Evolutionary conservation across 2,888 invertebrate species (phyloP).

Genomic region (Quadroppia sp.): DNA sequence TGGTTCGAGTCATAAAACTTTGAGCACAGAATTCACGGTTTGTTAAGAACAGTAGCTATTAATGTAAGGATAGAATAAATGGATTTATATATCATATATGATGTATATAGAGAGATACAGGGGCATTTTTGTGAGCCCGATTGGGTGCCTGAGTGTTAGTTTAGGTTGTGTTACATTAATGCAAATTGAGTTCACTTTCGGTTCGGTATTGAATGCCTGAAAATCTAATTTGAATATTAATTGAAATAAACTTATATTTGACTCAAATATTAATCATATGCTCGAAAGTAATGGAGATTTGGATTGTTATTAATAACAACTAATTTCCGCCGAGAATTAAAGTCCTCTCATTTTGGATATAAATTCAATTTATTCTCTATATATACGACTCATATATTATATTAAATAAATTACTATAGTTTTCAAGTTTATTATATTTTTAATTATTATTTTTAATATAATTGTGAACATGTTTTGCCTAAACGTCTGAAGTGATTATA

Average conservation of each 20-base stretch:
- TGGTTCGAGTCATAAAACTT: background rate
- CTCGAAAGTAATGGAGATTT: background rate
- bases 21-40: background rate
- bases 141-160: too few species aligned
- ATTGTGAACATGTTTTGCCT: constrained; percentile 13
- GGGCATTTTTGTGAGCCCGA: too few species aligned
- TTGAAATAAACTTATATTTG: constrained; percentile 15
- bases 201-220: background rate
- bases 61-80: background rate
- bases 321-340: background rate
- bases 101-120: too few species aligned
- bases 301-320: constrained; percentile 6
- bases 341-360: background rate
- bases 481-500: constrained; percentile 4
- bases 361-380: too few species aligned
- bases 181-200: background rate
- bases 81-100: too few species aligned
- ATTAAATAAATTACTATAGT: constrained; percentile 3
- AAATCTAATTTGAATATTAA: constrained; percentile 34
- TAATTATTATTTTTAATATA: background rate
- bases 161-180: constrained; percentile 6
- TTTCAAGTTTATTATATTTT: constrained; percentile 7
- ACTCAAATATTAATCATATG: constrained; percentile 24
- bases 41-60: background rate
- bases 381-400: background rate